A percentile compares a stretch with the other conserved stretches of the same genome.
These are phyloP conservation scores for Podilymbus podiceps DNA, from an alignment of 2,113 vertebrate species.

Conservation along the genomic window DNA sequence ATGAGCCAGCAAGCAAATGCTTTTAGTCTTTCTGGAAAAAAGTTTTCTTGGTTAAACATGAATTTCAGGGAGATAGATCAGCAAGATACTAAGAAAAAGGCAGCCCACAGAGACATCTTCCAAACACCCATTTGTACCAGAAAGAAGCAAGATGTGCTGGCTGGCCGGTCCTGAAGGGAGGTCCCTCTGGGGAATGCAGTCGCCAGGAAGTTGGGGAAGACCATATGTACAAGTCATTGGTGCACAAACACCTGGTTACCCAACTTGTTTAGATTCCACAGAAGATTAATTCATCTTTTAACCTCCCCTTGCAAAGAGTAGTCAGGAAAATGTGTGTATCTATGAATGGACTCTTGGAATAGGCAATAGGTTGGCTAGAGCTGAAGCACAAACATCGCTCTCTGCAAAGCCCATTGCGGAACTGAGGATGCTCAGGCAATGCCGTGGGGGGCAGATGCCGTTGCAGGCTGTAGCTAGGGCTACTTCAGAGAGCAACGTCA, in stretches of 20 bases:
- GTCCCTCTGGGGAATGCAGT: not conserved
- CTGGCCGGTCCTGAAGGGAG: not conserved
- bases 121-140: fast-evolving
- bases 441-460: too few species aligned
- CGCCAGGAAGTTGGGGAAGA: not conserved
- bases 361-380: not conserved
- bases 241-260: not conserved
- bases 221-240: fast-evolving
- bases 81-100: not conserved
- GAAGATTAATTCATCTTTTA: not conserved
- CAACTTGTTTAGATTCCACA: not conserved
- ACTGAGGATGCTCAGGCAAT: not conserved
- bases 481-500: not conserved
- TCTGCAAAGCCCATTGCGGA: not conserved
- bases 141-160: not conserved
- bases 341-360: not conserved
- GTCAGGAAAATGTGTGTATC: not conserved
- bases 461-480: not conserved
- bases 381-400: not conserved
- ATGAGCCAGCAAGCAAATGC: not conserved
- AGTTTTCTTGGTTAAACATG: not conserved
- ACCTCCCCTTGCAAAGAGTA: not conserved
- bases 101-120: not conserved
- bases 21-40: not conserved
- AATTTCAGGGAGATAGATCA: not conserved